Conservation (phyloP, 2,113 vertebrate species). For the Gavialis gangeticus region DNA sequence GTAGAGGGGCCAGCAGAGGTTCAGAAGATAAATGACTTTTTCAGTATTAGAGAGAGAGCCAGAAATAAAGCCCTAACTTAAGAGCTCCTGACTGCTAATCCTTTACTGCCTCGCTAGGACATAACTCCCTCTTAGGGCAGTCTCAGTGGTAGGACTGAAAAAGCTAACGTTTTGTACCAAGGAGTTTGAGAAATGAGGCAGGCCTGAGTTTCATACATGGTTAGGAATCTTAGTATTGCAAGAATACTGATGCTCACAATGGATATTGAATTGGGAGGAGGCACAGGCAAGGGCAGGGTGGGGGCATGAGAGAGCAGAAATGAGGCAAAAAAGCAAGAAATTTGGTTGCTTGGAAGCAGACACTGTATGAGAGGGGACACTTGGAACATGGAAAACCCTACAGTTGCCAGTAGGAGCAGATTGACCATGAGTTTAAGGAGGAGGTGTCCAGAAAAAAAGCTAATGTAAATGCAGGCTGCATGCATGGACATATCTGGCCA, state of each 20-base stretch:
- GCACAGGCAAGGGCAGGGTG: background rate
- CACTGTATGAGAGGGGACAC: background rate
- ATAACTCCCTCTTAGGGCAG: background rate
- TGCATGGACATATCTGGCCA: background rate
- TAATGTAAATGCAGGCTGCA: background rate
- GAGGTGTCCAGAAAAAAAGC: background rate
- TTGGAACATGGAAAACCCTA: background rate
- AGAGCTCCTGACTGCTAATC: background rate
- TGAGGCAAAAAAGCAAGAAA: background rate
- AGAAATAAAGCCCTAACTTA: background rate
- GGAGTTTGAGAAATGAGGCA: background rate
- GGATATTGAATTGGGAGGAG: background rate
- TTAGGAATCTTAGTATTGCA: background rate
- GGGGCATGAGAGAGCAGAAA: background rate
- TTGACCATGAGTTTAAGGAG: background rate
- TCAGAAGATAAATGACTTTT: background rate
- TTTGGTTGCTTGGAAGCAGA: background rate
- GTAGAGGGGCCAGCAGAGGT: background rate
- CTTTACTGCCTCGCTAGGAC: background rate
- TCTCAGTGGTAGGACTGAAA: background rate
- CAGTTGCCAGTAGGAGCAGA: background rate
- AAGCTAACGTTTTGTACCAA: background rate
- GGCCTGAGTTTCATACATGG: background rate
- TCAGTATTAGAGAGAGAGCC: background rate
- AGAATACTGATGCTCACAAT: background rate